These are phyloP conservation scores for Eunapius fragilis DNA, from an alignment of 37 sponge, comb jelly and placozoan species.

Conservation along the genomic window DNA sequence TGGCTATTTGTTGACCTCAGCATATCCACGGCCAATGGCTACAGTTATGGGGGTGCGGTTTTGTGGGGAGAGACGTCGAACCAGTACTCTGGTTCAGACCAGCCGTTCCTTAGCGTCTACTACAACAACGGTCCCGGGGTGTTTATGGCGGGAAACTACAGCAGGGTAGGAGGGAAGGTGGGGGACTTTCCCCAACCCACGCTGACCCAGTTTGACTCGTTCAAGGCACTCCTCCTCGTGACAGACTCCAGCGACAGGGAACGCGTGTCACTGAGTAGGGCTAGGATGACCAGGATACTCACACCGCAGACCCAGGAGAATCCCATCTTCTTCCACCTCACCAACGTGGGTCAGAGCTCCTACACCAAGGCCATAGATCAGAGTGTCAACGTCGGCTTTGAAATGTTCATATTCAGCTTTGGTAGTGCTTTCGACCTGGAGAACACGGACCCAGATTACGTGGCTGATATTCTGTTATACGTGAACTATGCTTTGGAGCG, in stretches of 20 bases:
- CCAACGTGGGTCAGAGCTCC: not conserved
- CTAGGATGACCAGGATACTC: constrained; percentile 56
- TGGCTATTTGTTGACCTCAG: constrained; percentile 64
- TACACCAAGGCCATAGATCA: constrained; percentile 41
- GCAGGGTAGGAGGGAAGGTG: not conserved
- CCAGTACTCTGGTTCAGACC: constrained; percentile 39
- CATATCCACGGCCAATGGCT: not conserved
- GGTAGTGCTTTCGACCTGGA: constrained; percentile 57
- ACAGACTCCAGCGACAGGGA: constrained; percentile 59
- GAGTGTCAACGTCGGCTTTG: constrained; percentile 60
- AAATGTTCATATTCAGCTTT: constrained; percentile 69
- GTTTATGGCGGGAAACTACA: not conserved
- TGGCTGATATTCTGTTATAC: constrained; percentile 16
- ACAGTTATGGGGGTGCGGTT: too few species aligned
- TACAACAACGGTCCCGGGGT: constrained; percentile 34
- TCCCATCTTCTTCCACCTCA: constrained; percentile 70
- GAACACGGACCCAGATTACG: constrained; percentile 11
- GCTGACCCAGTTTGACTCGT: not conserved
- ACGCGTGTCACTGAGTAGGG: constrained; percentile 60
- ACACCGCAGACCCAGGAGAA: constrained; percentile 72
- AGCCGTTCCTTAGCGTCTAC: constrained; percentile 40
- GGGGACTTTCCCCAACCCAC: not conserved
- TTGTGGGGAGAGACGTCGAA: not conserved
- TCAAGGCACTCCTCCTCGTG: constrained; percentile 19
- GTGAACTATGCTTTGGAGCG: constrained; percentile 36